Conservation (phyloP, 2,888 invertebrate genomes). For the Drosophila planitibia region DNA sequence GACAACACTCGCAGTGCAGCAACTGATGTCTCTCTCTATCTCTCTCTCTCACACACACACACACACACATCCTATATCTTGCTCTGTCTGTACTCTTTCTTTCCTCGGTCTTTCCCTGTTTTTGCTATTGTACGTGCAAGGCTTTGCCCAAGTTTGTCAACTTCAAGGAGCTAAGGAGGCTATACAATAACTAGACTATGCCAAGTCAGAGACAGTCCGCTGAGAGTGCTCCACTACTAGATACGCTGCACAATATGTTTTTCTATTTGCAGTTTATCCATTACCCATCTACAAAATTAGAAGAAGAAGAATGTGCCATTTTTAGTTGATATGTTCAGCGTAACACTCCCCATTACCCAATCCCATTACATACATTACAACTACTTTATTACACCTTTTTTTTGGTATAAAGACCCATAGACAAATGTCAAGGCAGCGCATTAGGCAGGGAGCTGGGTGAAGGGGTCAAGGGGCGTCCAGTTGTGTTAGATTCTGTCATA, state of each 20-base stretch:
- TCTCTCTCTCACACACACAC: neutral
- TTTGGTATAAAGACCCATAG: constrained; percentile 19
- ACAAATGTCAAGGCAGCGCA: constrained; percentile 55
- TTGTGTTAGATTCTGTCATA: constrained; percentile 36
- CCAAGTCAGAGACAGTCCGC: constrained; percentile 12
- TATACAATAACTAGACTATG: constrained; percentile 25
- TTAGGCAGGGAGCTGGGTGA: constrained; percentile 36
- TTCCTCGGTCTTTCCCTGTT: neutral
- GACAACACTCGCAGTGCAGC: constrained; percentile 45
- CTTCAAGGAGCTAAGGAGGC: constrained; percentile 43
- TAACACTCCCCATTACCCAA: neutral
- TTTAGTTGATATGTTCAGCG: constrained; percentile 8
- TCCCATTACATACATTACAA: neutral
- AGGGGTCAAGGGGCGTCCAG: neutral
- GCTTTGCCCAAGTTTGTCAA: constrained; percentile 66
- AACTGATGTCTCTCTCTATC: constrained; percentile 1
- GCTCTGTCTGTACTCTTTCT: neutral
- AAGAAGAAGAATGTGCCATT: neutral
- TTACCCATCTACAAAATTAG: neutral
- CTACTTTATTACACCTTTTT: constrained; percentile 17
- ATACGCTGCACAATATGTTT: constrained; percentile 4
- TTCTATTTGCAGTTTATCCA: neutral
- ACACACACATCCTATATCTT: no score
- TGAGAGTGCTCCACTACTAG: neutral
- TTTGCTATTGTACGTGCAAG: constrained; percentile 25